phyloP scores from a whole-genome alignment of 2,888 invertebrate genomes.

The Scaptomyza cyrtandrae region DNA sequence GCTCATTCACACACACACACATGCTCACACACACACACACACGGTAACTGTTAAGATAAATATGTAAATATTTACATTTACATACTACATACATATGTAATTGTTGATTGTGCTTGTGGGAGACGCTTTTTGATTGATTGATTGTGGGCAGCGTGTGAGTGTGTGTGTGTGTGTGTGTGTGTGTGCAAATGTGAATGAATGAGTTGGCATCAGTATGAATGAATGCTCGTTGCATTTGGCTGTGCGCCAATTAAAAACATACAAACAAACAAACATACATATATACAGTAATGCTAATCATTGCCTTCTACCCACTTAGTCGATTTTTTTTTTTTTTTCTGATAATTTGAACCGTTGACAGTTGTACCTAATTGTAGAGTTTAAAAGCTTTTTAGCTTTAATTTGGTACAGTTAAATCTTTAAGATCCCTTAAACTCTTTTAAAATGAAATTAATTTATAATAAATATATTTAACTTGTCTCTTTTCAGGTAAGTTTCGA shows the following conservation, averaged over 20 bases:
- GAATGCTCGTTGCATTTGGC: slow-evolving; percentile 46
- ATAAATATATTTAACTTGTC: background rate
- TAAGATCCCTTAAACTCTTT: no score
- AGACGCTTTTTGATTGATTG: slow-evolving; percentile 64
- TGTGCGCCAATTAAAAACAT: slow-evolving; percentile 30
- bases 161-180: no score
- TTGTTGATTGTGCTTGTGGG: slow-evolving; percentile 25
- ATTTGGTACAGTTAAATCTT: no score
- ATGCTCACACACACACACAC: background rate
- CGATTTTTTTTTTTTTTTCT: no score
- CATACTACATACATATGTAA: no score
- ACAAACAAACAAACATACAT: background rate
- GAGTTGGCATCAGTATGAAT: slow-evolving; percentile 43
- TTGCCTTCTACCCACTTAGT: no score
- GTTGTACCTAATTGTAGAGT: no score
- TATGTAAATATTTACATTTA: no score
- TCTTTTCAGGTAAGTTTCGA: slow-evolving; percentile 63
- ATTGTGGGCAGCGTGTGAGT: slow-evolving; percentile 35
- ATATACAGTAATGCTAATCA: background rate
- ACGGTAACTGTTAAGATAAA: slow-evolving; percentile 41
- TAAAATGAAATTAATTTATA: slow-evolving; percentile 1
- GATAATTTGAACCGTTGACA: no score
- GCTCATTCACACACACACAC: background rate
- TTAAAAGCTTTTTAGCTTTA: no score
- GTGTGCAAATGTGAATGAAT: slow-evolving; percentile 37